phyloP scores from a whole-genome alignment of 2,113 vertebrate genomes.

The Empidonax alnorum region DNA sequence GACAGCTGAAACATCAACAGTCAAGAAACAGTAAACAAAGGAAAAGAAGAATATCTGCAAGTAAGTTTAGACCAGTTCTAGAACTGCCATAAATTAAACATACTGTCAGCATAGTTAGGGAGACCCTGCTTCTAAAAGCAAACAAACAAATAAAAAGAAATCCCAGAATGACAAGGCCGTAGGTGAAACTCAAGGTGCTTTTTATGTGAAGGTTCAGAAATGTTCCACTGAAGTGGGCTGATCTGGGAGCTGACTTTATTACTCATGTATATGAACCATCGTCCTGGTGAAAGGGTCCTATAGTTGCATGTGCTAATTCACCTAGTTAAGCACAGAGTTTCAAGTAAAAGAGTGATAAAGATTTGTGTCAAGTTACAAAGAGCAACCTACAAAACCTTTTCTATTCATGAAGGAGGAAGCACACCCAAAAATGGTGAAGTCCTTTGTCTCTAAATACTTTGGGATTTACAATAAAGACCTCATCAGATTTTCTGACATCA shows the following conservation, averaged over 20 bases:
- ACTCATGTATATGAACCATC: background rate
- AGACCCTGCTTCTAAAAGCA: background rate
- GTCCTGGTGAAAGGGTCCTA: background rate
- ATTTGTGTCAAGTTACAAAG: background rate
- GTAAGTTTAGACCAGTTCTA: background rate
- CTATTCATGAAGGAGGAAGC: background rate
- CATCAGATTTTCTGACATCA: background rate
- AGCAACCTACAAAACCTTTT: background rate
- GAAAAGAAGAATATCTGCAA: conserved; percentile 10
- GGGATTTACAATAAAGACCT: background rate
- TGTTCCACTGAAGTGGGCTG: background rate
- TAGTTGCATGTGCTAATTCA: background rate
- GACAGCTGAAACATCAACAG: conserved; percentile 49
- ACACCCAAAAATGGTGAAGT: background rate
- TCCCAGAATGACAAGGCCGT: background rate
- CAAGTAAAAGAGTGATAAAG: background rate
- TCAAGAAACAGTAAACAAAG: conserved; percentile 21
- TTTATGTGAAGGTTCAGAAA: background rate
- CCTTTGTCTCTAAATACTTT: background rate
- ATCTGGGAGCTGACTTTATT: background rate
- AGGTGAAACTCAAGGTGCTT: background rate
- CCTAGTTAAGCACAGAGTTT: background rate
- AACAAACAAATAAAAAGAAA: background rate
- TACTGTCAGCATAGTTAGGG: background rate
- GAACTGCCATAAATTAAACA: background rate